Conservation (phyloP, 2,797 vertebrate species). For the Setipinna tenuifilis region DNA sequence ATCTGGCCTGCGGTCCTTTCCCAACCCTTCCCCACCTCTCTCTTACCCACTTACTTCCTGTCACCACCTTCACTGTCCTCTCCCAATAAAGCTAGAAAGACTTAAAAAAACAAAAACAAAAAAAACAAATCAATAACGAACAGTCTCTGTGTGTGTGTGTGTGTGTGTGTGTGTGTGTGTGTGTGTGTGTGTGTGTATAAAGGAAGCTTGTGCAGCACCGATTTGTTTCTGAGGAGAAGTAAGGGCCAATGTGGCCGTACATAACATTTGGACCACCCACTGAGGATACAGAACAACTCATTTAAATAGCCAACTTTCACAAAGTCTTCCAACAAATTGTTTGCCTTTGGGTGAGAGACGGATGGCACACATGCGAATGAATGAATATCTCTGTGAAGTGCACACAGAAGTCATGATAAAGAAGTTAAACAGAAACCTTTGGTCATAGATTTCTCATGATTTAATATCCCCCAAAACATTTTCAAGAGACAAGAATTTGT, state of each 20-base stretch:
- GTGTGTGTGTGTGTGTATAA: not conserved
- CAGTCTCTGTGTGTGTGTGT: not conserved
- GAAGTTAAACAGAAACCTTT: not conserved
- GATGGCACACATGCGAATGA: conserved; percentile 38
- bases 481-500: not conserved
- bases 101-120: too few relatives aligned
- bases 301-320: conserved; percentile 49
- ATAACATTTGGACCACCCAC: conserved; percentile 31
- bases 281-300: conserved; percentile 45
- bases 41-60: too few relatives aligned
- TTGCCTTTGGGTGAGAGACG: conserved; percentile 41
- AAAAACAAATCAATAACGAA: not conserved
- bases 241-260: not conserved
- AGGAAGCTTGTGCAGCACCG: not conserved
- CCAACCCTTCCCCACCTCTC: too few relatives aligned
- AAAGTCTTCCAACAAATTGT: conserved; percentile 49
- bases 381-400: not conserved
- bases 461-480: not conserved
- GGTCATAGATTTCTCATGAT: not conserved
- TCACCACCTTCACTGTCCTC: too few relatives aligned
- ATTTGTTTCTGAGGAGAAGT: not conserved
- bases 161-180: too few relatives aligned
- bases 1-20: too few relatives aligned
- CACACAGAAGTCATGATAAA: not conserved
- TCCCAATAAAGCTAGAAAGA: too few relatives aligned